phyloP scores from a whole-genome alignment of 2,797 vertebrate species.

The Synaphobranchus kaupii region DNA sequence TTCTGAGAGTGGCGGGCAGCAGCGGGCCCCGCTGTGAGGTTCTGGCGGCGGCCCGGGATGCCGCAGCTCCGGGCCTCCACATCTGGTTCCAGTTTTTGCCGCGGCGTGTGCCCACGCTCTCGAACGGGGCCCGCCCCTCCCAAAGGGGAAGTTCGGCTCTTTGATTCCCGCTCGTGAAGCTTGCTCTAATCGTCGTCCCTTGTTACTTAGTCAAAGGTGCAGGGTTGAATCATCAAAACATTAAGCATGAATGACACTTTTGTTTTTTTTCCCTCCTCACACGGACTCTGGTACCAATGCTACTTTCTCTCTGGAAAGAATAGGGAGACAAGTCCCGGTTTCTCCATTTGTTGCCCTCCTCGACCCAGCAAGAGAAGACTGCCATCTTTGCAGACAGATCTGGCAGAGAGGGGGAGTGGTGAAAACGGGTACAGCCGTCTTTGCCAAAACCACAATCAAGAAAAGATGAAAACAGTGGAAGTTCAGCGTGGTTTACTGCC shows the following conservation, averaged over 20 bases:
- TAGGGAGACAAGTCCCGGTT: background rate
- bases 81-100: conserved; percentile 79
- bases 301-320: background rate
- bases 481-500: conserved; percentile 52
- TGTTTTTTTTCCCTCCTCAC: conserved; percentile 44
- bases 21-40: conserved; percentile 60
- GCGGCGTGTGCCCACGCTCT: conserved; percentile 59
- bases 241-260: conserved; percentile 67
- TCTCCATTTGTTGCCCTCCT: background rate
- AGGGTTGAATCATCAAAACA: conserved; percentile 72
- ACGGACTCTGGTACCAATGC: background rate
- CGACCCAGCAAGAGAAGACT: background rate
- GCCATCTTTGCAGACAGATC: conserved; percentile 35
- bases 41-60: conserved; percentile 52
- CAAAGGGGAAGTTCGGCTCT: conserved; percentile 70
- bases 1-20: conserved; percentile 49
- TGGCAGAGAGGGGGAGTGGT: conserved; percentile 31
- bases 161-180: conserved; percentile 70
- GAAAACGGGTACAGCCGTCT: conserved; percentile 27
- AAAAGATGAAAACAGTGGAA: conserved; percentile 41
- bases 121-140: conserved; percentile 64
- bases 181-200: conserved; percentile 76
- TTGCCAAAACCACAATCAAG: conserved; percentile 48
- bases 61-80: conserved; percentile 58
- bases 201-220: conserved; percentile 79